Percentiles rank a stretch among this genome's conserved stretches.
phyloP scores from a whole-genome alignment of 2,888 invertebrate species.

The Drosophila villosipedis region DNA sequence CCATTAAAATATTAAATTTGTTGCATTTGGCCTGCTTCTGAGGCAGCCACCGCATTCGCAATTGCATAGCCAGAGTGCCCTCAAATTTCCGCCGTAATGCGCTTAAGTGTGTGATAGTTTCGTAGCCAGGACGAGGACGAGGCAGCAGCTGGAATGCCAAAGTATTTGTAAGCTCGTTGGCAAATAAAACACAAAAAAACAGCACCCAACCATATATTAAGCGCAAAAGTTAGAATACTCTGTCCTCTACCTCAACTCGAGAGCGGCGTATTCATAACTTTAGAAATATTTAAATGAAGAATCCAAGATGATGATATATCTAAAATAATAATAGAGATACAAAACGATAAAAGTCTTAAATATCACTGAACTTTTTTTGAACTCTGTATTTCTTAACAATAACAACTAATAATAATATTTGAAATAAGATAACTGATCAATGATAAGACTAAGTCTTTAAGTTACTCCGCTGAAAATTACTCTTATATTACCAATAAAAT shows the following conservation, averaged over 20 bases:
- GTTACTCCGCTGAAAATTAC: not conserved
- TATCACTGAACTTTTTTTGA: not conserved
- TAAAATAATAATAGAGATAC: no score
- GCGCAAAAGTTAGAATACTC: conserved; percentile 35
- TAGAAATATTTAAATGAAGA: not conserved
- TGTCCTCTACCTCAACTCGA: not conserved
- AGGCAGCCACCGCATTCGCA: conserved; percentile 1
- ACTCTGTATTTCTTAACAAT: not conserved
- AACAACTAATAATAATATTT: not conserved
- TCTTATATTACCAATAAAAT: not conserved
- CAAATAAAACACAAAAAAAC: conserved; percentile 5
- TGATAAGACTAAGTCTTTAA: not conserved
- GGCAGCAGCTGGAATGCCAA: conserved; percentile 24
- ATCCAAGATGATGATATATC: not conserved
- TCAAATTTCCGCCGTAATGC: conserved; percentile 50
- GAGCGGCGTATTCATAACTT: conserved; percentile 1
- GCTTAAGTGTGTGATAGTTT: conserved; percentile 53
- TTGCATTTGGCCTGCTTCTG: conserved; percentile 14
- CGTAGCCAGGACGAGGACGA: conserved; percentile 10
- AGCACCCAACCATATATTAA: conserved; percentile 15
- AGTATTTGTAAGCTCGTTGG: conserved; percentile 23
- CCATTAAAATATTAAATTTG: conserved; percentile 32
- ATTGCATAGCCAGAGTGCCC: conserved; percentile 26
- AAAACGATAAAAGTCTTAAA: not conserved
- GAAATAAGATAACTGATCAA: not conserved